These are phyloP conservation scores for Ficedula albicollis DNA, from an alignment of 2,797 vertebrate species.

Conservation along the genomic window DNA sequence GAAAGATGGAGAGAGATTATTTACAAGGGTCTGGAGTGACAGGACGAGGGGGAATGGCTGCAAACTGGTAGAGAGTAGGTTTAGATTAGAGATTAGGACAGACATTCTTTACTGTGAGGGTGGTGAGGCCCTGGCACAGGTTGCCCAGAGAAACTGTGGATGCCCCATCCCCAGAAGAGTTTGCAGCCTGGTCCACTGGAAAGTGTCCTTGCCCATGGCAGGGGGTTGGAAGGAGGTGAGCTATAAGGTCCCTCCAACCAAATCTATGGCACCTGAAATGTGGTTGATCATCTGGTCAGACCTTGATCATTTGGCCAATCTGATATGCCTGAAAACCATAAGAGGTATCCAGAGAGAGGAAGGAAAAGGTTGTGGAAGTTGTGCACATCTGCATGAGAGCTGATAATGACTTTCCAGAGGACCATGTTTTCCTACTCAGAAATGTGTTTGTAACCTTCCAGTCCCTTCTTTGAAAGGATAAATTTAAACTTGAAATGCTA, in stretches of 20 bases:
- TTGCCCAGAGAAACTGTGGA: fast-evolving
- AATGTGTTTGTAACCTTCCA: background rate
- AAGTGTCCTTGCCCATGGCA: background rate
- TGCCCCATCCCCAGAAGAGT: fast-evolving
- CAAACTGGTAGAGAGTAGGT: background rate
- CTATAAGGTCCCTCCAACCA: fast-evolving
- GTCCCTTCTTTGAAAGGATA: background rate
- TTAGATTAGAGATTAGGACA: background rate
- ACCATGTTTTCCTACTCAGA: background rate
- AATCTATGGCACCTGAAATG: background rate
- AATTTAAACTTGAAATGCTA: background rate
- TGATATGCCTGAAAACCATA: background rate
- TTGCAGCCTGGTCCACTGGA: background rate
- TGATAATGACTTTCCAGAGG: background rate
- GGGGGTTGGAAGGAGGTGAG: background rate
- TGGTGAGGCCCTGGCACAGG: background rate
- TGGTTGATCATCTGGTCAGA: background rate
- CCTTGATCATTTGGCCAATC: background rate
- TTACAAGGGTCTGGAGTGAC: fast-evolving
- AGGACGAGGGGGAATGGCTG: background rate
- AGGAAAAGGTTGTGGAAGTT: fast-evolving
- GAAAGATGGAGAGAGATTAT: background rate
- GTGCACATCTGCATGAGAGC: fast-evolving
- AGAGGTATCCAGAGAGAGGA: background rate
- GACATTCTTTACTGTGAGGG: background rate